Percentiles rank a stretch among this genome's conserved stretches.
Evolutionary conservation across 1,140 invertebrate species (phyloP).

Genomic region (Leptonema lineaticorne): DNA sequence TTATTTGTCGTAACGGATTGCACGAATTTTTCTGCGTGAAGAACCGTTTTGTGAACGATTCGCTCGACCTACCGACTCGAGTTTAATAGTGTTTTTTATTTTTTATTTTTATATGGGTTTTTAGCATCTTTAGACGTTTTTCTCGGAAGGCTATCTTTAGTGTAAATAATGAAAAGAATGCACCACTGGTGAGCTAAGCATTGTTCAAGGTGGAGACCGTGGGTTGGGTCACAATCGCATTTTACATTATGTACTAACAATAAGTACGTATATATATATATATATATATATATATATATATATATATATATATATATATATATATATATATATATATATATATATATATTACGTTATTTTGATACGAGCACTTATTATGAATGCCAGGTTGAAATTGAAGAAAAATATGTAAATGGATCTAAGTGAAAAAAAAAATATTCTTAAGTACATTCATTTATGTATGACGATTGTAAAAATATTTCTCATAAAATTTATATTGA

Average conservation of each 20-base stretch:
- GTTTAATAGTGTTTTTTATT: no score
- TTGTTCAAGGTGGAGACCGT: conserved; percentile 21
- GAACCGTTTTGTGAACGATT: not conserved
- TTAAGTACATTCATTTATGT: no score
- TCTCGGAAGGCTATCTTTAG: no score
- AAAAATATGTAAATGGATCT: no score
- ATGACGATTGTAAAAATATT: no score
- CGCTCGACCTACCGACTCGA: no score
- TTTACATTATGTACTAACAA: not conserved
- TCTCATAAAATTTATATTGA: no score
- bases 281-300: not conserved
- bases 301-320: not conserved
- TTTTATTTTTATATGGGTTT: no score
- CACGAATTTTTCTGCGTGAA: not conserved
- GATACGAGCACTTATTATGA: no score
- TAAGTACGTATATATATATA: not conserved
- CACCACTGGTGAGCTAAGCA: not conserved
- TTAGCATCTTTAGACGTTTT: no score
- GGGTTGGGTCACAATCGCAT: not conserved
- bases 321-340: not conserved
- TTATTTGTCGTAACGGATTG: not conserved
- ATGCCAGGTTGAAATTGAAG: no score
- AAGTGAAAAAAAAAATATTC: no score
- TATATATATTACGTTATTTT: not conserved
- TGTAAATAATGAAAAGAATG: not conserved